These are phyloP conservation scores for Gymnothorax reevesii DNA, from an alignment of 2,797 vertebrate species.

Conservation along the genomic window DNA sequence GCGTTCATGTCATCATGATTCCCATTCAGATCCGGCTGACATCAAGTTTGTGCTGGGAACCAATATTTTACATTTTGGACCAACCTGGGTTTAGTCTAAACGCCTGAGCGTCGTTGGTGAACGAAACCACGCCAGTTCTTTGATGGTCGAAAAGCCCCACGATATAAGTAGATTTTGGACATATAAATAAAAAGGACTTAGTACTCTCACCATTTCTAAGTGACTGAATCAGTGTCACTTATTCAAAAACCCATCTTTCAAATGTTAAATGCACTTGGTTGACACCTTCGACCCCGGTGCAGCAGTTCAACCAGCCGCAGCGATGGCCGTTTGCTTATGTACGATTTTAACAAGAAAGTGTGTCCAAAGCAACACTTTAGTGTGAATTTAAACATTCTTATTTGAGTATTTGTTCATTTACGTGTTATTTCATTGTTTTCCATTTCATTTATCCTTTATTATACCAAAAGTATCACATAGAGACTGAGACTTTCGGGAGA, in stretches of 20 bases:
- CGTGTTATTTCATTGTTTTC: too few relatives aligned
- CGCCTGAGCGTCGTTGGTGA: too few relatives aligned
- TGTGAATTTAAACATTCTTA: neutral
- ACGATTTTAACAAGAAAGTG: neutral
- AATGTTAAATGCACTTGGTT: neutral
- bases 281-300: neutral
- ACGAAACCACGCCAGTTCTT: too few relatives aligned
- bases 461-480: too few relatives aligned
- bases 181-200: neutral
- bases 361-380: neutral
- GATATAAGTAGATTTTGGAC: neutral
- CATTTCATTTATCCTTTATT: too few relatives aligned
- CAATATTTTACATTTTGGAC: too few relatives aligned
- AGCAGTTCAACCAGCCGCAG: neutral
- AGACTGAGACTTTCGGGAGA: too few relatives aligned
- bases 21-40: too few relatives aligned
- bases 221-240: neutral
- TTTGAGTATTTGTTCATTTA: neutral
- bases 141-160: too few relatives aligned
- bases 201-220: neutral
- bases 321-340: neutral
- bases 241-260: neutral
- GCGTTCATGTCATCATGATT: too few relatives aligned
- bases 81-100: too few relatives aligned
- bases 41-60: too few relatives aligned